Evolutionary conservation across 2,888 invertebrate genomes (phyloP), one percentile per base, ranked within the genome.

Genomic region (Protula sp.): DNA sequence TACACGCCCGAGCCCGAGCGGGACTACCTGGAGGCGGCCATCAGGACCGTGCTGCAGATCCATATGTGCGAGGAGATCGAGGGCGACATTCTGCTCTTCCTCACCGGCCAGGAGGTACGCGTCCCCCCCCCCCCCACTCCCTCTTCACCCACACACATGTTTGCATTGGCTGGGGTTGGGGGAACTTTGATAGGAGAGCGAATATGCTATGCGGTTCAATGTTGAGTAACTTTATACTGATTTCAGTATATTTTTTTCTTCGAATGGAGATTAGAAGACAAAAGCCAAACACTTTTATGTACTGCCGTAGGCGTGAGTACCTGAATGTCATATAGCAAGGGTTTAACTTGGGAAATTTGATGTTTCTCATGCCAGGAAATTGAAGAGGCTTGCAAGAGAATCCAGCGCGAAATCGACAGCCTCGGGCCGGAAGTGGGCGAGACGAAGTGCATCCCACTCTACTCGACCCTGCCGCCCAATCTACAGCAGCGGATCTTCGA

Each of bases 1-100:
- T 99, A 98, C 82, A 99, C 99, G 0, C 98, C 97, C 0, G 98
- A 99, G 76, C 97, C 99, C 0, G 99, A 99, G 81, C 83, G 91
- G 22, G 98, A 99, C 77, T 99, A 99, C 78, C 81, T 99, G 60
- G 99, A 99, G 83, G 99, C 99, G 0, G 97, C 99, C 0, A 98
- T 99, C 65, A 85, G 98, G 62, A 99, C 99, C 0, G 99, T 99
- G 0, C 87, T 94, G 63, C 92, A 93, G 78, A 99, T 99, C 57
- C 99, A 99, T 79, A 90, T 99, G 86, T 83, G 84, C 75, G 84
- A 85, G 69, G 83, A 83, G 66, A 74, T 71, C 9, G 87, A 89
- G 22, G 98, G 98, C 2, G 98, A 98, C 81, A 87, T 98, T 30
- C 81, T 98, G 0, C 85, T 98, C 57, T 98, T 98, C 78, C 85